Base-by-base conservation (phyloP, 2,113 vertebrate genomes). In the Origma solitaria region DNA sequence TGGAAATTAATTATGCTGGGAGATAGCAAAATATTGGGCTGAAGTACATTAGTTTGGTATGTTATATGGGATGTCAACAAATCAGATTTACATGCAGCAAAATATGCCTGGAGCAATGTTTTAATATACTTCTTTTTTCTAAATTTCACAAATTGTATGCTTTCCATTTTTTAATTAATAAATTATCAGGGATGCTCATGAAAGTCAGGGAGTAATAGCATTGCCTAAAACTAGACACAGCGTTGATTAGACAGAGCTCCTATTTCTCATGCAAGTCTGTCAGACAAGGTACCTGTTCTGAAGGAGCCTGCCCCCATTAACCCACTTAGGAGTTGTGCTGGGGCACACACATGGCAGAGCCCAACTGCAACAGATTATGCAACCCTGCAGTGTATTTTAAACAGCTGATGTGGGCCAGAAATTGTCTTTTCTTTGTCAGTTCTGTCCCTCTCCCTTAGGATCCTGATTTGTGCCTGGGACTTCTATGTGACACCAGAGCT, bases 81-180 rank as follows among this genome's bases (percentile, higher is more conserved):
- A 95, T 94, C 94, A 96, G 94, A 95, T 97, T 96, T 94, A 80
- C 62, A 90, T n/a, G 75, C 84, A 82, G 87, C 38, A 88, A 93
- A 95, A 94, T 28, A 83, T 75, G 93, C 95, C 94, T 90, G 83
- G 50, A 96, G 95, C 93, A 90, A 93, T 91, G 60, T 88, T 95
- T 95, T 96, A 94, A 97, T 95, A 85, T 58, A 90, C 38, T 86
- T 38, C 51, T 82, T 95, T 95, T 94, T 95, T 90, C 92, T 86
- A 89, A 95, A 89, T 94, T 94, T 95, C 93, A 92, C 76, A 94
- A 95, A 96, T 96, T 28, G 21, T 90, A 81, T 91, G 90, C 90
- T 95, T 97, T 95, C 82, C 47, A 72, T 82, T 93, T 96, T 96
- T 96, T 96, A 97, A 96, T 97, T 95, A 95, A 97, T 96, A 96